These are phyloP conservation scores for Salmo trutta DNA, from an alignment of 2,797 vertebrate genomes.

Conservation along the genomic window DNA sequence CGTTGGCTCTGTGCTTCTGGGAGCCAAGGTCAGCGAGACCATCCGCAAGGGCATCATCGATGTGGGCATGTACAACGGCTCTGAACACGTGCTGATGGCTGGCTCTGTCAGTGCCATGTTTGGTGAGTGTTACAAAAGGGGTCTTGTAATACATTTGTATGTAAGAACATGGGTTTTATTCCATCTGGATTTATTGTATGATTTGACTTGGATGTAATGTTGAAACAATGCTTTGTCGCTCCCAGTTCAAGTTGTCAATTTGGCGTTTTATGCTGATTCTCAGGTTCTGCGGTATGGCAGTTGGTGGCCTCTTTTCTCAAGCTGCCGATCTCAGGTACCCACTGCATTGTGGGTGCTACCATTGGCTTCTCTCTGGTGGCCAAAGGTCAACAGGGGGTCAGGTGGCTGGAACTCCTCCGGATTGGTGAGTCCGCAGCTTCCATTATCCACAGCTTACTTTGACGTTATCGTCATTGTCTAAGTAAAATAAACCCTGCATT, in stretches of 20 bases:
- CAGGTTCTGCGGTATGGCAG: conserved; percentile 98
- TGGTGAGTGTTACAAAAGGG: conserved; percentile 74
- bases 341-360: conserved; percentile 98
- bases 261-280: background rate
- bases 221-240: background rate
- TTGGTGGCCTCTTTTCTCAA: conserved; percentile 93
- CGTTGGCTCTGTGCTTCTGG: conserved; percentile 89
- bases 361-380: conserved; percentile 95
- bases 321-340: conserved; percentile 97
- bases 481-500: background rate
- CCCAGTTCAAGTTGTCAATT: background rate
- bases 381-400: conserved; percentile 85
- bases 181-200: background rate
- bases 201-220: background rate
- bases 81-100: conserved; percentile 83
- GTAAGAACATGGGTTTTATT: too few species aligned
- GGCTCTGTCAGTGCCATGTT: conserved; percentile 97
- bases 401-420: conserved; percentile 88
- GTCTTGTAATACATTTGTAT: background rate
- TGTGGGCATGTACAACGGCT: conserved; percentile 82
- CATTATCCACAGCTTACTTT: conserved; percentile 12
- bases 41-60: conserved; percentile 96
- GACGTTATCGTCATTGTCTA: too few species aligned
- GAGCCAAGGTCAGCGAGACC: conserved; percentile 95
- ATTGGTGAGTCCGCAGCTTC: conserved; percentile 81